Base-by-base conservation (phyloP, 2,888 invertebrate species). In the Lasioglossum oenotherae region DNA sequence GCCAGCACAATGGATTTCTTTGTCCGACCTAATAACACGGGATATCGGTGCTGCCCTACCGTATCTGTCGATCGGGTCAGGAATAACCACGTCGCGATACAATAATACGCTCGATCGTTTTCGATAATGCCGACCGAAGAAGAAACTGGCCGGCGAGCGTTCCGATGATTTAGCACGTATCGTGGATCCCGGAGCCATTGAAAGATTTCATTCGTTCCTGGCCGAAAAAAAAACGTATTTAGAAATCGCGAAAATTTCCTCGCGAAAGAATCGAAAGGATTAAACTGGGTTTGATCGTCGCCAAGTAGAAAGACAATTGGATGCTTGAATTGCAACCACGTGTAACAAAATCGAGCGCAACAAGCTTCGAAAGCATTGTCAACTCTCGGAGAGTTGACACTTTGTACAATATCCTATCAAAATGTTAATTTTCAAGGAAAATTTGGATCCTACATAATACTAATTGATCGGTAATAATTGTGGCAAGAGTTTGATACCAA, bases 1-100 rank as follows among this genome's bases (percentile, higher is more conserved):
- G 76, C 46, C 64, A 44, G 71, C 79, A 91, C 91, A 91, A 91
- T 91, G 83, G 88, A 86, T 84, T 77, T 88, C 84, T 91, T 91
- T 91, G 91, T 91, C 82, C 88, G 84, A 86, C 76, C 91, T 90
- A 91, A 91, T 91, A 91, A 91, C 89, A 78, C 86, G 41, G 74
- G 83, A 85, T 80, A 91, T 87, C 90, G 85, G 83, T 75, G 35
- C 78, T 77, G 64, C 86, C 74, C 82, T 81, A 64, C 71, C 81
- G 80, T 87, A 90, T 91, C 88, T 75, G 76, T 78, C 86, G 84
- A 87, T 90, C 89, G 87, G 85, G 81, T 89, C 90, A 90, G 83
- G 88, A 90, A 86, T 82, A 88, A 84, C 90, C 88, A 75, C 81
- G 85, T 85, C 85, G 87, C 87, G 87, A 88, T 90, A 88, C 90